These are phyloP conservation scores for Sorex araneus DNA, from an alignment of 2,113 vertebrate genomes.

Conservation along the genomic window DNA sequence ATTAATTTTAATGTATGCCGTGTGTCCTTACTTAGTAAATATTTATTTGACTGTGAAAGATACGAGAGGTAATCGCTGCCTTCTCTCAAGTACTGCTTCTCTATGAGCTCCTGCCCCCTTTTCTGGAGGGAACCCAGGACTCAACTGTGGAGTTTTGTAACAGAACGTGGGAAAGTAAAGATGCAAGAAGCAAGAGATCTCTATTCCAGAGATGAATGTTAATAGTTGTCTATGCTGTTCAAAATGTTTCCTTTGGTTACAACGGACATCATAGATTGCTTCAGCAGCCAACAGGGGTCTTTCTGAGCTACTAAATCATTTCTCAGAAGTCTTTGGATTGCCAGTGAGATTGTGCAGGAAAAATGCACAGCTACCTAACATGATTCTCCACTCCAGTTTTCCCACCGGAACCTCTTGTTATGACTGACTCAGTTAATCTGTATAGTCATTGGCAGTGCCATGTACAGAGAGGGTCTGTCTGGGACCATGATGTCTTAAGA, in stretches of 20 bases:
- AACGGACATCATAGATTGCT: not conserved
- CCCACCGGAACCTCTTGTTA: not conserved
- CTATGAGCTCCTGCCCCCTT: not conserved
- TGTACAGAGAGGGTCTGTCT: constrained; percentile 1
- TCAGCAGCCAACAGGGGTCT: constrained; percentile 24
- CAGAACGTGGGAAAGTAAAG: not conserved
- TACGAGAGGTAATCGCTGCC: constrained; percentile 77
- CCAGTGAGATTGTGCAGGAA: constrained; percentile 46
- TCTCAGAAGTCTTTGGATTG: constrained; percentile 3
- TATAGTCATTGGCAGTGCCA: not conserved
- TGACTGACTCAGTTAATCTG: constrained; percentile 12
- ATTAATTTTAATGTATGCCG: constrained; percentile 87
- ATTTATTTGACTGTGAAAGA: constrained; percentile 85
- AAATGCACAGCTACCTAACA: not conserved
- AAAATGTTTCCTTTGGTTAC: constrained; percentile 44
- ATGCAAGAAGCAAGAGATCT: constrained; percentile 33
- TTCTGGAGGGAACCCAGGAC: constrained; percentile 36
- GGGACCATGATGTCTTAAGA: not conserved
- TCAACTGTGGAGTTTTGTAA: constrained; percentile 52
- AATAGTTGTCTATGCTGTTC: constrained; percentile 1
- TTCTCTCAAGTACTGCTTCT: constrained; percentile 67
- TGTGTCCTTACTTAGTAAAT: constrained; percentile 86
- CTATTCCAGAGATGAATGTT: constrained; percentile 49
- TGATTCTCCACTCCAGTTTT: not conserved
- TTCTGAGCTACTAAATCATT: constrained; percentile 59